phyloP scores from a whole-genome alignment of 1,140 invertebrate genomes.

The Aethina tumida region DNA sequence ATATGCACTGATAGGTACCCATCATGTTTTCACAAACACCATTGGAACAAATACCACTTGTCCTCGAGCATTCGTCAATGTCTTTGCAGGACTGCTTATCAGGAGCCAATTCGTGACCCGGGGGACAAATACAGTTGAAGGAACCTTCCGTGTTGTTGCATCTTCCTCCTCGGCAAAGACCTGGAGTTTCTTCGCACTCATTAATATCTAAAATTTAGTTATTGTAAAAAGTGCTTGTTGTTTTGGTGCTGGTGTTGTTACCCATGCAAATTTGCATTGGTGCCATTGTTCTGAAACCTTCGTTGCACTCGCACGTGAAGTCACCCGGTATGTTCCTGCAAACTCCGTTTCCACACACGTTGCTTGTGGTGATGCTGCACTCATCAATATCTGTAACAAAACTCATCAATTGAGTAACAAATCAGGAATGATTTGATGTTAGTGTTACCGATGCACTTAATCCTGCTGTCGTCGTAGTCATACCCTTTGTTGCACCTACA shows the following conservation, averaged over 20 bases:
- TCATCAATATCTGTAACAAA: slow-evolving; percentile 67
- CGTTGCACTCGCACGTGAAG: slow-evolving; percentile 71
- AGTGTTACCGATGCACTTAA: slow-evolving; percentile 60
- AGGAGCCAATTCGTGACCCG: slow-evolving; percentile 62
- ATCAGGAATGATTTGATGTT: neutral
- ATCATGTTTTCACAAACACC: slow-evolving; percentile 79
- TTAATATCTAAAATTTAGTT: slow-evolving; percentile 50
- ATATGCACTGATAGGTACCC: slow-evolving; percentile 80
- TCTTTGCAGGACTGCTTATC: slow-evolving; percentile 45
- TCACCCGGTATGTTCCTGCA: slow-evolving; percentile 74
- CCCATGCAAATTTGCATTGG: slow-evolving; percentile 80
- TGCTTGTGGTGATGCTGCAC: slow-evolving; percentile 74
- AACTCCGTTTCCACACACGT: slow-evolving; percentile 72
- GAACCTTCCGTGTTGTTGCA: slow-evolving; percentile 83
- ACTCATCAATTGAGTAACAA: neutral
- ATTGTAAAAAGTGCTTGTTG: slow-evolving; percentile 27
- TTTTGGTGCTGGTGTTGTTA: too few species aligned
- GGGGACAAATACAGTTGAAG: slow-evolving; percentile 71
- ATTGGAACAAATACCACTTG: slow-evolving; percentile 74
- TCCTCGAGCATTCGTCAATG: slow-evolving; percentile 54
- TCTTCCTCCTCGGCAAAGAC: slow-evolving; percentile 59
- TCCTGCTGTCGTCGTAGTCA: slow-evolving; percentile 59
- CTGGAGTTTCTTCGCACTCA: slow-evolving; percentile 55
- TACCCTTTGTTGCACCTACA: slow-evolving; percentile 76
- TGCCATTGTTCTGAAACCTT: slow-evolving; percentile 63